Base-by-base conservation (phyloP, 2,888 invertebrate species). In the Parelbella ahira region DNA sequence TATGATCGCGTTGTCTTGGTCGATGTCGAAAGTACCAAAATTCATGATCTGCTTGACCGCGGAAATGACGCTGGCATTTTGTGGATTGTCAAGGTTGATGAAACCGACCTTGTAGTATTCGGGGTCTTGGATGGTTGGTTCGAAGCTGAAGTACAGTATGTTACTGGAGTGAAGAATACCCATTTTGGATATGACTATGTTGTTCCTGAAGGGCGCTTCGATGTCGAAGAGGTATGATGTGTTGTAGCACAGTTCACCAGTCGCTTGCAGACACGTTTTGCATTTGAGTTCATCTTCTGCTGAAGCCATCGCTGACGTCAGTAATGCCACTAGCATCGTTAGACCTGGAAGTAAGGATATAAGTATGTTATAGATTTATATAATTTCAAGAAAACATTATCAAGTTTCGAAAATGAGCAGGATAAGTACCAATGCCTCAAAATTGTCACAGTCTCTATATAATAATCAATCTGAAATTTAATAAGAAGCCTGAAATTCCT, bases 41-140 rank as follows among this genome's bases (percentile, higher is more conserved):
- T 87, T 84, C 28, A 74, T 60, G 2, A 61, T 50, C 6, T 58
- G 42, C 3, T 62, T 60, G 0, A 54, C 58, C 3, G 65, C 65
- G 1, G 51, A 48, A 3, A 83, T 60, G 1, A 74, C 51, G 1
- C 72, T 73, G 2, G 44, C 29, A 7, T 52, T 47, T 0, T 39
- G 49, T 0, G 58, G 60, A n/a, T 58, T 42, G 1, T 76, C 74
- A 12, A 87, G 48, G 47, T 63, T 63, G 0, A 81, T 63, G 34
- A 73, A 84, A 0, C 71, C 84, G 6, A 74, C 65, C 60, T 87
- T 84, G 11, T 57, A 74, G 27, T 78, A 83, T 36, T 86, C 84
- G 1, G 53, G 50, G 21, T 84, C 82, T 19, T 63, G 56, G 2
- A 86, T 68, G 1, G 44, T 42, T 0, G 86, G 84, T 52, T 84